Evolutionary conservation across 2,888 invertebrate species (phyloP).

Genomic region (Frankliniella intonsa): DNA sequence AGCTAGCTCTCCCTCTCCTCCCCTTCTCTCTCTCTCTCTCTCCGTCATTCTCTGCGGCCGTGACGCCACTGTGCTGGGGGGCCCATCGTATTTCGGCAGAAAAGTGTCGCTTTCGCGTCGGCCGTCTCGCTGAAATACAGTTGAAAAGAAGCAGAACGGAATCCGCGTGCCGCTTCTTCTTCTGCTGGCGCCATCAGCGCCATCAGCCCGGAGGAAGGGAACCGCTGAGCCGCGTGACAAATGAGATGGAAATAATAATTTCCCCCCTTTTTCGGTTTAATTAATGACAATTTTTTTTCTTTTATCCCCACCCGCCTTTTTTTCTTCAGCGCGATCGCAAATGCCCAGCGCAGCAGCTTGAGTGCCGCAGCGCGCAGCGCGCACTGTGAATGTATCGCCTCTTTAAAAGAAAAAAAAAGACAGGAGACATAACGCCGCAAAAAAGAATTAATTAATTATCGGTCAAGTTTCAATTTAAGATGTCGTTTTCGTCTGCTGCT

Average conservation of each 20-base stretch:
- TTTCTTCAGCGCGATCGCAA: neutral
- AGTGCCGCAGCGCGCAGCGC: neutral
- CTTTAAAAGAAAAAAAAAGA: too few relatives aligned
- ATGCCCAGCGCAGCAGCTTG: neutral
- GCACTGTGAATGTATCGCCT: neutral
- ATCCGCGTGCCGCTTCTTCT: neutral
- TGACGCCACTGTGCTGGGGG: neutral
- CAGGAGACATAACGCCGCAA: too few relatives aligned
- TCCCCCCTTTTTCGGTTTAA: neutral
- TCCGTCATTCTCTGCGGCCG: neutral
- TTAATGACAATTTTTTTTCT: neutral
- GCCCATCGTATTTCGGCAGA: too few relatives aligned
- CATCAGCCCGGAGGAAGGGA: too few relatives aligned
- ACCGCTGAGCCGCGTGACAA: neutral
- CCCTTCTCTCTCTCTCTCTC: neutral
- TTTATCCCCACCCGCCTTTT: neutral
- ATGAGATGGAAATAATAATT: neutral
- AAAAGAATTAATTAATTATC: too few relatives aligned
- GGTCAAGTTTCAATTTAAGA: too few relatives aligned
- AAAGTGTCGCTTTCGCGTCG: too few relatives aligned
- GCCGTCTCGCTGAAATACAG: neutral
- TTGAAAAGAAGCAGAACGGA: neutral
- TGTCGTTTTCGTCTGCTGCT: too few relatives aligned
- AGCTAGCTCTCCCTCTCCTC: neutral
- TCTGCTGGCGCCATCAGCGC: neutral